phyloP scores from a whole-genome alignment of 2,888 invertebrate species.

The Myopa tessellatipennis region DNA sequence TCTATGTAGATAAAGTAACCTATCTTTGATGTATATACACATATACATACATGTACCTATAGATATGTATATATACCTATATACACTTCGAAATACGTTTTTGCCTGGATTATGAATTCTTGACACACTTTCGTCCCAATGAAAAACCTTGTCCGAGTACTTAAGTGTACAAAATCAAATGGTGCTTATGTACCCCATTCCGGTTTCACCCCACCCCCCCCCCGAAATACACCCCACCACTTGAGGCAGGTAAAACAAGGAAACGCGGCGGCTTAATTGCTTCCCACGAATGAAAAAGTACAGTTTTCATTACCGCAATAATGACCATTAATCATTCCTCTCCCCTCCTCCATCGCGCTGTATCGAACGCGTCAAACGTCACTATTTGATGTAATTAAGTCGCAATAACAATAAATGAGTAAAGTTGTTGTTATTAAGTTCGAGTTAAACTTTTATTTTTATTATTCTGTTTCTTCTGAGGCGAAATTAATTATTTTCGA shows the following conservation, averaged over 20 bases:
- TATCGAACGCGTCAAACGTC: constrained; percentile 48
- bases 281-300: constrained; percentile 2
- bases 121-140: too few species aligned
- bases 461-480: background rate
- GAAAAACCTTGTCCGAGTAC: too few species aligned
- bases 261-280: constrained; percentile 53
- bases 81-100: too few species aligned
- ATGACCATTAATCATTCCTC: constrained; percentile 13
- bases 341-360: background rate
- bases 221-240: background rate
- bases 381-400: constrained; percentile 52
- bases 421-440: constrained; percentile 9
- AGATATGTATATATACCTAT: too few species aligned
- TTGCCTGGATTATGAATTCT: too few species aligned
- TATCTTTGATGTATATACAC: too few species aligned
- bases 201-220: background rate
- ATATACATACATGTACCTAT: too few species aligned
- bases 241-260: constrained; percentile 46
- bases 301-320: background rate
- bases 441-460: background rate
- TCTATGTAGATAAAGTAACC: too few species aligned
- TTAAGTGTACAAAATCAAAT: too few species aligned
- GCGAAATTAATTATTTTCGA: constrained; percentile 56
- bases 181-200: background rate
- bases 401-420: constrained; percentile 47